A percentile compares a stretch with the other conserved stretches of the same genome.
These are phyloP conservation scores for Punctoribates punctum DNA, from an alignment of 2,888 invertebrate species.

Conservation along the genomic window DNA sequence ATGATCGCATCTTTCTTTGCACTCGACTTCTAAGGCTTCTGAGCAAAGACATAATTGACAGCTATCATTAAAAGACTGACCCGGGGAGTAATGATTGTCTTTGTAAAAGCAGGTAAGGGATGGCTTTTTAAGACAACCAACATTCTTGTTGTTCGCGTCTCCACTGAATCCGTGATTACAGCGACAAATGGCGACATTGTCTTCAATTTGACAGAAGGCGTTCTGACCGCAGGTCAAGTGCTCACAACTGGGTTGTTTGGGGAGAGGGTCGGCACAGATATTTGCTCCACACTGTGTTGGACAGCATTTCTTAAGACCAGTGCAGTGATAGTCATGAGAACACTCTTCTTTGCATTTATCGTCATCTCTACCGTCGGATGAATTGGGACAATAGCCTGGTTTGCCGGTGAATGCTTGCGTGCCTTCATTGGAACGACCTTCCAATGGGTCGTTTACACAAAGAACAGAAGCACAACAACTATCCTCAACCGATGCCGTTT, in stretches of 20 bases:
- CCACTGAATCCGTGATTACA: slow-evolving; percentile 50
- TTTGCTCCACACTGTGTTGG: slow-evolving; percentile 49
- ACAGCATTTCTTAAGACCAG: slow-evolving; percentile 48
- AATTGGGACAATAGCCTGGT: slow-evolving; percentile 46
- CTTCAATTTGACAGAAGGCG: slow-evolving; percentile 49
- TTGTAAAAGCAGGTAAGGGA: slow-evolving; percentile 51
- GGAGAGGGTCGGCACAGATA: slow-evolving; percentile 46
- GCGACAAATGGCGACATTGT: slow-evolving; percentile 35
- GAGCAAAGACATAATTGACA: slow-evolving; percentile 53
- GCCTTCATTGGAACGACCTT: slow-evolving; percentile 12
- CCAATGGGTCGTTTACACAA: slow-evolving; percentile 34
- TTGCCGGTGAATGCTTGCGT: slow-evolving; percentile 42
- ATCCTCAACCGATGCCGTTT: slow-evolving; percentile 29
- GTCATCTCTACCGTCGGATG: slow-evolving; percentile 23
- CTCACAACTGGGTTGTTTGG: not conserved
- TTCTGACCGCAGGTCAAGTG: slow-evolving; percentile 50
- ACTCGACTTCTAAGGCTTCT: slow-evolving; percentile 52
- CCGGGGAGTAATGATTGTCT: slow-evolving; percentile 51
- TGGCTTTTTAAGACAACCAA: slow-evolving; percentile 48
- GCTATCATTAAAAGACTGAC: slow-evolving; percentile 52
- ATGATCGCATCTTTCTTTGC: slow-evolving; percentile 45
- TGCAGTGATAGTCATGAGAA: slow-evolving; percentile 48
- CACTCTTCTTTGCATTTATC: slow-evolving; percentile 47
- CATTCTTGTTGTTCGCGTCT: slow-evolving; percentile 49
- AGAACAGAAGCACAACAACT: slow-evolving; percentile 44